phyloP scores from a whole-genome alignment of 2,888 invertebrate species.

The Plebejus argus region DNA sequence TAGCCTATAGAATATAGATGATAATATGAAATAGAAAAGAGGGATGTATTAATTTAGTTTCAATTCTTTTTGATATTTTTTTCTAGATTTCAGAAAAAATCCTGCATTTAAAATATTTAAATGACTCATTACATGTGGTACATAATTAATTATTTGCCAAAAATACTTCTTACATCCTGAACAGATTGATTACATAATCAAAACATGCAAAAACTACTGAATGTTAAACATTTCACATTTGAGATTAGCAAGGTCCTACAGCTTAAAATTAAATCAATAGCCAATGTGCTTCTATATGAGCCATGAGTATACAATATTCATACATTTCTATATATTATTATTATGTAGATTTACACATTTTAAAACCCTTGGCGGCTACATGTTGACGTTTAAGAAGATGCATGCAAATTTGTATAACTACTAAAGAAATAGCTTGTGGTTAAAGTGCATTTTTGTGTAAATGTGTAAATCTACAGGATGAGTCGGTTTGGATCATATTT shows the following conservation, averaged over 20 bases:
- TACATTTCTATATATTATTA: constrained; percentile 40
- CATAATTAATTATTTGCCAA: constrained; percentile 31
- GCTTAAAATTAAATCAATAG: constrained; percentile 54
- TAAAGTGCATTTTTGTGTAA: constrained; percentile 36
- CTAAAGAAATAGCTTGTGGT: constrained; percentile 1
- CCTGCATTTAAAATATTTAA: not conserved
- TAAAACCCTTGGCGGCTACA: constrained; percentile 45
- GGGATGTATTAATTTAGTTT: not conserved
- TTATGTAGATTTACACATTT: constrained; percentile 74
- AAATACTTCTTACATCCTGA: not conserved
- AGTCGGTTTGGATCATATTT: constrained; percentile 67
- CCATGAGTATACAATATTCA: constrained; percentile 53
- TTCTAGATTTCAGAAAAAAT: not conserved
- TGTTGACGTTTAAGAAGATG: not conserved
- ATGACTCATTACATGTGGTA: not conserved
- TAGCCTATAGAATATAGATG: not conserved
- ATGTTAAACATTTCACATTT: constrained; percentile 37
- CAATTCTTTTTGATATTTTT: not conserved
- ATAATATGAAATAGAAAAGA: not conserved
- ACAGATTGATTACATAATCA: not conserved
- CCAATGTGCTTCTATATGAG: constrained; percentile 71
- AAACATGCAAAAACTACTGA: constrained; percentile 27
- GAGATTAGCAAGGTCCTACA: constrained; percentile 53
- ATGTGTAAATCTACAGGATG: constrained; percentile 78
- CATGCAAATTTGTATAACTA: not conserved